Evolutionary conservation across 1,140 invertebrate genomes (phyloP), one percentile per base, ranked within the genome.

Genomic region (Cecropterus lyciades): DNA sequence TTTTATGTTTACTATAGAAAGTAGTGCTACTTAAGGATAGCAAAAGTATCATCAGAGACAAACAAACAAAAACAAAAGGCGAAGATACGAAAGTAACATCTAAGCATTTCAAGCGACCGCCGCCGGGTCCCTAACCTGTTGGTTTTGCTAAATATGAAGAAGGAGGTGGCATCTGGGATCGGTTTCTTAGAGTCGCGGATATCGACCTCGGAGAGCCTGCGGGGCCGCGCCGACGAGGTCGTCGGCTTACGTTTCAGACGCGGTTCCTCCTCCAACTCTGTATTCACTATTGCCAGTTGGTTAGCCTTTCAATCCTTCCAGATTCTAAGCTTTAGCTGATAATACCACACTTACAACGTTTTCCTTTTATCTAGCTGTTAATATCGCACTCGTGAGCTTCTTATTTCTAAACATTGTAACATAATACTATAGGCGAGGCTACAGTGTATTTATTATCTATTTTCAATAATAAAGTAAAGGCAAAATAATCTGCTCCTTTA

Each of bases 141-240:
- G 37, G 95, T 98, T 89, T 96, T 95, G 71, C 96, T 96, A 94
- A 99, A 99, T 89, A 99, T 95, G 95, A 99, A 99, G 93, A 99
- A 98, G 56, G 98, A 97, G 82, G 96, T 96, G 74, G 96, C 97
- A 79, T 96, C 95, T 69, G 99, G 99, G 82, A 99, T 99, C 48
- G 98, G 98, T 93, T 98, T 97, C 88, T 96, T 95, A 93, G 97
- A 95, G 81, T 95, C 97, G 65, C 96, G 94, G 74, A 97, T 96
- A 92, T 96, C 97, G 77, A 98, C 95, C 91, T 99, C 98, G 16
- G 98, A 99, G 93, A 99, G 95, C 72, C 98, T 94, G 60, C 98
- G 94, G 60, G 98, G 98, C 79, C 98, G 95, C 77, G 95, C 97
- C 68, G 96, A 92, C 14, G 86, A 91, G n/a, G 88, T 91, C 2